A percentile compares a stretch with the other conserved stretches of the same genome.
Evolutionary conservation across 2,888 invertebrate species (phyloP).

Genomic region (Perdita meconis): DNA sequence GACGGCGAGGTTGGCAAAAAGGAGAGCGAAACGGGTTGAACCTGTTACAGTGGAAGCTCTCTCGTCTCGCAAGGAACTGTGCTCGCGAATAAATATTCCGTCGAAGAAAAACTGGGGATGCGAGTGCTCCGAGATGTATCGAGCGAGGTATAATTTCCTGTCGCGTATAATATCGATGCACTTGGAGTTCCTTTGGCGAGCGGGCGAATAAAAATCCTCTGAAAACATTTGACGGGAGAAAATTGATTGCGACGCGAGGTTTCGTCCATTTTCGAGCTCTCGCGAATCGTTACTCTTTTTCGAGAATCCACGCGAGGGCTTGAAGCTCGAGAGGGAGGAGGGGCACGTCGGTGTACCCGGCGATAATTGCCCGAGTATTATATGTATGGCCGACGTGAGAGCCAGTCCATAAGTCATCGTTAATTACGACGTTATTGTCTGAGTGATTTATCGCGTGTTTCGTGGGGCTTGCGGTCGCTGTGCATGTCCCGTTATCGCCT

Average conservation of each 20-base stretch:
- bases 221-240: too few species aligned
- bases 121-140: too few species aligned
- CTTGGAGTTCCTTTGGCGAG: too few species aligned
- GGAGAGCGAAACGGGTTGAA: background rate
- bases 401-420: slow-evolving; percentile 69
- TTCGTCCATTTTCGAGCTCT: slow-evolving; percentile 3
- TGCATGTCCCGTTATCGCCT: slow-evolving; percentile 17
- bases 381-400: slow-evolving; percentile 40
- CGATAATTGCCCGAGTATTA: slow-evolving; percentile 66
- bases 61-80: too few species aligned
- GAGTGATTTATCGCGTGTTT: slow-evolving; percentile 62
- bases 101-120: too few species aligned
- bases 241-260: slow-evolving; percentile 1
- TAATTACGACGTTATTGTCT: slow-evolving; percentile 68
- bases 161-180: too few species aligned
- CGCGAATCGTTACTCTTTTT: background rate
- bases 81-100: background rate
- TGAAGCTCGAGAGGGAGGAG: background rate
- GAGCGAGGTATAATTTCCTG: too few species aligned
- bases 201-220: too few species aligned
- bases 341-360: slow-evolving; percentile 24
- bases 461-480: slow-evolving; percentile 14
- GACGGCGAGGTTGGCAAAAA: background rate
- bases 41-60: background rate
- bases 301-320: background rate